Evolutionary conservation across 2,797 vertebrate species (phyloP).

Genomic region (Lithobates sylvaticus): DNA sequence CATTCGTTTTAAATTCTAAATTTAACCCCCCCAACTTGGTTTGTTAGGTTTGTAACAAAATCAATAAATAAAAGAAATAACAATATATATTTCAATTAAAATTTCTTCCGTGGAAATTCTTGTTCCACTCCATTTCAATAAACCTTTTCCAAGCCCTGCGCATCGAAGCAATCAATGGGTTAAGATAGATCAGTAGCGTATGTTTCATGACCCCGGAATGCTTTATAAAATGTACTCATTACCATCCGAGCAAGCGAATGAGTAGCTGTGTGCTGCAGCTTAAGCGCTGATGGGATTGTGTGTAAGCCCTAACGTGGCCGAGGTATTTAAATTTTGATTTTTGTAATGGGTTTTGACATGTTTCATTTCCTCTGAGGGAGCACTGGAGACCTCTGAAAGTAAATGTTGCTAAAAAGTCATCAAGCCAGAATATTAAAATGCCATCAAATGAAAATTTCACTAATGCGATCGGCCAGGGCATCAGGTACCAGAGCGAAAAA

Average conservation of each 20-base stretch:
- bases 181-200: constrained; percentile 99
- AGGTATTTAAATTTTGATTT: constrained; percentile 99
- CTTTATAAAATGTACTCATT: constrained; percentile 99
- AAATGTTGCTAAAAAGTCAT: constrained; percentile 99
- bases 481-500: constrained; percentile 91
- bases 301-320: constrained; percentile 93
- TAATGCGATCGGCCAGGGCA: constrained; percentile 97
- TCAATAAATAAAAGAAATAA: constrained; percentile 55
- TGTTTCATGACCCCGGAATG: constrained; percentile 97
- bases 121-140: constrained; percentile 91
- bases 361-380: constrained; percentile 99
- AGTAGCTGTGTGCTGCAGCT: constrained; percentile 92
- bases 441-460: constrained; percentile 99
- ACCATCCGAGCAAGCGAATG: constrained; percentile 95
- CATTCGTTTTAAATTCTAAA: too few relatives aligned
- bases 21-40: neutral
- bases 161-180: constrained; percentile 96
- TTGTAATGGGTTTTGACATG: constrained; percentile 99
- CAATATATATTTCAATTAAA: constrained; percentile 52
- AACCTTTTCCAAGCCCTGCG: constrained; percentile 84
- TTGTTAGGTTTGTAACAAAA: neutral
- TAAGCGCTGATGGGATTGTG: constrained; percentile 95
- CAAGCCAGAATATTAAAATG: constrained; percentile 99
- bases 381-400: constrained; percentile 98
- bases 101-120: constrained; percentile 76